A percentile compares a stretch with the other conserved stretches of the same genome.
Evolutionary conservation across 1,140 invertebrate species (phyloP).

Genomic region (Drosophila nebulosa): DNA sequence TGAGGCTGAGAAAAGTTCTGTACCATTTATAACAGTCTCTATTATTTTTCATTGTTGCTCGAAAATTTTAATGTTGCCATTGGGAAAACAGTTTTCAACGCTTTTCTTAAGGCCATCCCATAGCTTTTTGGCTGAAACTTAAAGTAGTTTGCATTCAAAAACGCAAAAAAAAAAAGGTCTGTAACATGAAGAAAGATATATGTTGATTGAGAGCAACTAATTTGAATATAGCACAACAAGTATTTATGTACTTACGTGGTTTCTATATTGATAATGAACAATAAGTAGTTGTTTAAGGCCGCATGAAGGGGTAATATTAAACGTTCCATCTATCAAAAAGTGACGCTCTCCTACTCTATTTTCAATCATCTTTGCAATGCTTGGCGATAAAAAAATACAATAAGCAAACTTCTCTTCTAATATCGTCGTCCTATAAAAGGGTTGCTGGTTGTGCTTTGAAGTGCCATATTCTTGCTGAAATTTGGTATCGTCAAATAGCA

Average conservation of each 20-base stretch:
- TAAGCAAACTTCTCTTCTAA: not conserved
- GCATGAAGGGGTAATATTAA: slow-evolving; percentile 8
- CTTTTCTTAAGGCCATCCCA: slow-evolving; percentile 12
- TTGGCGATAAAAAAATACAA: not conserved
- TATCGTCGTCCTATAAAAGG: not conserved
- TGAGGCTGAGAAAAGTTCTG: slow-evolving; percentile 9
- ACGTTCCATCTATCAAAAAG: slow-evolving; percentile 22
- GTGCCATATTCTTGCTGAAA: not conserved
- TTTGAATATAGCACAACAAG: not conserved
- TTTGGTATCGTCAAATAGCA: too few species aligned
- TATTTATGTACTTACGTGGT: slow-evolving; percentile 4
- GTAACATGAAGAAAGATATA: not conserved
- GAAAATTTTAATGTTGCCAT: slow-evolving; percentile 12
- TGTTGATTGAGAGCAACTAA: not conserved
- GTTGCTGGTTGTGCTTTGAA: not conserved
- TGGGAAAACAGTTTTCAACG: slow-evolving; percentile 18
- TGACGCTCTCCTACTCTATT: slow-evolving; percentile 10
- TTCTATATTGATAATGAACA: slow-evolving; percentile 13
- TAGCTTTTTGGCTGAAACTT: slow-evolving; percentile 4
- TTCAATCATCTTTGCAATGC: not conserved
- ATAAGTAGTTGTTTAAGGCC: slow-evolving; percentile 21
- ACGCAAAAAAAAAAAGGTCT: not conserved
- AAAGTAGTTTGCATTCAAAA: not conserved
- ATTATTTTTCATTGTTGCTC: slow-evolving; percentile 10
- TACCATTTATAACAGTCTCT: slow-evolving; percentile 11